These are phyloP conservation scores for Amia ocellicauda DNA, from an alignment of 2,113 vertebrate genomes.

Conservation along the genomic window DNA sequence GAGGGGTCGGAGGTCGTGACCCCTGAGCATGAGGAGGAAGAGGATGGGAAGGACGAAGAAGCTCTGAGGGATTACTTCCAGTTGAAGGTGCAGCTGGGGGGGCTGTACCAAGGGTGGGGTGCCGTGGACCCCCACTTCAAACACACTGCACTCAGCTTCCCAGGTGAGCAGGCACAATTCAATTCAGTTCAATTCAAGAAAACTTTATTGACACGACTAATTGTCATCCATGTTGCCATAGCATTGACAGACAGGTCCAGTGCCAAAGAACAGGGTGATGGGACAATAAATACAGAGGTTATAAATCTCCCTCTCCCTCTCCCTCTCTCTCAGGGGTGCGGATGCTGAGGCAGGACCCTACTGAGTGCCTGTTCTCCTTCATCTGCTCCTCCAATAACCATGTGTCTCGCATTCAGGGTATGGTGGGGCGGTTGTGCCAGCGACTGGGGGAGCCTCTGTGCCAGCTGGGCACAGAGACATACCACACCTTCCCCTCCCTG, in stretches of 20 bases:
- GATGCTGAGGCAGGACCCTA: slow-evolving; percentile 83
- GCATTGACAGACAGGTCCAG: too few species aligned
- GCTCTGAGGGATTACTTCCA: slow-evolving; percentile 77
- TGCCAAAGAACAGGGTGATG: too few species aligned
- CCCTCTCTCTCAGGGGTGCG: slow-evolving; percentile 72
- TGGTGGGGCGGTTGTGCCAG: slow-evolving; percentile 84
- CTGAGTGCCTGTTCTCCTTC: slow-evolving; percentile 90
- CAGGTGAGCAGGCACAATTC: slow-evolving; percentile 50
- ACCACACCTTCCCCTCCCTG: slow-evolving; percentile 81
- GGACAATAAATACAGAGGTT: too few species aligned
- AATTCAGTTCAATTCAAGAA: background rate
- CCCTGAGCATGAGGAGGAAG: slow-evolving; percentile 22
- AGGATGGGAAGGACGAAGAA: slow-evolving; percentile 43
- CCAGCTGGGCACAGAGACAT: slow-evolving; percentile 64
- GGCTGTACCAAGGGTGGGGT: slow-evolving; percentile 72
- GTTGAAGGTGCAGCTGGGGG: slow-evolving; percentile 63
- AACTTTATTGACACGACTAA: too few species aligned
- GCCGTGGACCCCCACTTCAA: slow-evolving; percentile 71
- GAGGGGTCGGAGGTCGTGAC: slow-evolving; percentile 12
- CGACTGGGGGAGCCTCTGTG: slow-evolving; percentile 71
- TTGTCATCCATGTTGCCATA: too few species aligned
- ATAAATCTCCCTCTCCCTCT: background rate
- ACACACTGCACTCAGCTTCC: slow-evolving; percentile 66
- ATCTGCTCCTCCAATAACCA: slow-evolving; percentile 97
- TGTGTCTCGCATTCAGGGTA: slow-evolving; percentile 84